These are phyloP conservation scores for Philotrypesis tridentata DNA, from an alignment of 1,140 invertebrate genomes.

Conservation along the genomic window DNA sequence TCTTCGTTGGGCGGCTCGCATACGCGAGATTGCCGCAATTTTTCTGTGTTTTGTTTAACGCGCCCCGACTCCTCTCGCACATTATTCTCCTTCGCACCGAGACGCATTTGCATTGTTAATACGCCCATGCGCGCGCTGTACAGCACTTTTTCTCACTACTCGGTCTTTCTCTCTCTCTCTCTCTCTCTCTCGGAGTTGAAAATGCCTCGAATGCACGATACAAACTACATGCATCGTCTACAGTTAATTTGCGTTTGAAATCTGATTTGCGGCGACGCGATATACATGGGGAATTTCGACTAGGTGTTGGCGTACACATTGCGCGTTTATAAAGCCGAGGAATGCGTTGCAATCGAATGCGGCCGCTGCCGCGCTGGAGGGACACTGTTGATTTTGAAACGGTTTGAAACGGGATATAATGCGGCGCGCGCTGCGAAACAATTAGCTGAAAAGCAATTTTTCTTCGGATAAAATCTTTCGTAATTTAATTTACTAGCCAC, in stretches of 20 bases:
- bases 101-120: slow-evolving; percentile 57
- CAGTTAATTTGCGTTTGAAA: no score
- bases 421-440: background rate
- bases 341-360: background rate
- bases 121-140: background rate
- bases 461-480: background rate
- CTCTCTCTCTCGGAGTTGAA: no score
- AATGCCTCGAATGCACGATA: no score
- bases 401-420: background rate
- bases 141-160: no score
- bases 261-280: no score
- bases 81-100: slow-evolving; percentile 23
- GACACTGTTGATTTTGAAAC: background rate
- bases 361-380: background rate
- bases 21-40: slow-evolving; percentile 57
- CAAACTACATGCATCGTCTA: no score
- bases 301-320: background rate
- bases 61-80: slow-evolving; percentile 13
- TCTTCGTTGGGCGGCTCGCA: slow-evolving; percentile 12
- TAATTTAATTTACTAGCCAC: background rate
- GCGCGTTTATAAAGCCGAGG: background rate
- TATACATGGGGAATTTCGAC: background rate
- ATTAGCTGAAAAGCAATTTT: background rate
- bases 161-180: background rate
- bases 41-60: slow-evolving; percentile 58